Conservation (phyloP, 1,140 invertebrate species). For the Drosophila malerkotliana region DNA sequence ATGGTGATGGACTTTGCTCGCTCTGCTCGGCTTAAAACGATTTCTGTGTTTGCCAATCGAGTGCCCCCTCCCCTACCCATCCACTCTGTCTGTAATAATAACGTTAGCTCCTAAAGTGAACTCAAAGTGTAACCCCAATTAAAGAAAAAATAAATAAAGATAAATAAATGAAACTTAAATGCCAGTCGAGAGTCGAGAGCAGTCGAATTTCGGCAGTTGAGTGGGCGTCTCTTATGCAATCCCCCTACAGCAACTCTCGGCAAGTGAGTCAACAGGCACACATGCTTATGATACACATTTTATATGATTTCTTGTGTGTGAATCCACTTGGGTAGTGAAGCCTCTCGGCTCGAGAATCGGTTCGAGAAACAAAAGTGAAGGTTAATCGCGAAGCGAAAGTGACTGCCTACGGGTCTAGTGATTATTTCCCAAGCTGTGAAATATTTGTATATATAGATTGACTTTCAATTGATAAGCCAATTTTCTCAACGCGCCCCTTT, state of each 20-base stretch:
- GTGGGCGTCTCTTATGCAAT: constrained; percentile 54
- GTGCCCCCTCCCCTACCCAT: neutral
- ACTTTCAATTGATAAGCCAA: constrained; percentile 72
- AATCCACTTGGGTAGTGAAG: constrained; percentile 19
- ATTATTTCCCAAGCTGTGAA: constrained; percentile 68
- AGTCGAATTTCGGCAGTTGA: constrained; percentile 38
- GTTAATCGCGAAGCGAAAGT: constrained; percentile 74
- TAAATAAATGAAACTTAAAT: constrained; percentile 48
- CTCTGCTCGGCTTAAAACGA: constrained; percentile 45
- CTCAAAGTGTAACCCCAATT: constrained; percentile 75
- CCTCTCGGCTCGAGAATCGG: constrained; percentile 9
- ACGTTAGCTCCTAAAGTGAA: constrained; percentile 46
- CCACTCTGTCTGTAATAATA: constrained; percentile 29
- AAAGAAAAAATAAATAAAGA: constrained; percentile 59
- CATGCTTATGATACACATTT: constrained; percentile 30
- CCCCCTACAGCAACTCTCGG: constrained; percentile 21
- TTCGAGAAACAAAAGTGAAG: constrained; percentile 70
- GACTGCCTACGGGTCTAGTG: constrained; percentile 30
- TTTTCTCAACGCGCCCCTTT: constrained; percentile 30
- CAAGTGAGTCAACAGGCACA: constrained; percentile 22
- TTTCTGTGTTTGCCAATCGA: constrained; percentile 29
- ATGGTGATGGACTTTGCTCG: constrained; percentile 38
- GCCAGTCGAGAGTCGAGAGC: constrained; percentile 28
- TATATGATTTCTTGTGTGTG: constrained; percentile 10
- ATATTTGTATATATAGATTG: constrained; percentile 33